Base-by-base conservation (phyloP, 1,140 invertebrate genomes). In the Globodera rostochiensis region DNA sequence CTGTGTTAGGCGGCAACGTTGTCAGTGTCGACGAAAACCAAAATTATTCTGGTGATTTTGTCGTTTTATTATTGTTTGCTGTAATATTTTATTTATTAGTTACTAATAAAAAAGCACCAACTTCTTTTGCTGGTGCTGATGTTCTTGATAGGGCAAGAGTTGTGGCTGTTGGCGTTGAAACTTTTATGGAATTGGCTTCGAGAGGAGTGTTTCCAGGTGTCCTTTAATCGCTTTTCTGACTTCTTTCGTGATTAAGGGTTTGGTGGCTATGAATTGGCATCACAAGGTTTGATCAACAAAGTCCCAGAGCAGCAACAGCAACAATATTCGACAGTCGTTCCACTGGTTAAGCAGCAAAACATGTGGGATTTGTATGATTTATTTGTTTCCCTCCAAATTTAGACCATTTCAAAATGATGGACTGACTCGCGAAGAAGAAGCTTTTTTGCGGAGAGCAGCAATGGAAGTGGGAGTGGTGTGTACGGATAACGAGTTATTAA, bases 361-460 rank as follows among this genome's bases (percentile, higher is more conserved):
- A 71, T 36, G 69, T 71, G n/a, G 36, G 25, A 66, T 66, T 11
- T 13, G 5, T 19, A 36, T n/a, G 1, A 71, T 13, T 45, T 36
- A 15, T 13, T 11, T 47, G 36, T 11, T 11, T 71, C 46, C 6
- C 13, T 71, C 36, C 8, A 15, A 13, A 71, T 13, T 71, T 71
- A 45, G 36, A 6, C 46, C 46, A 25, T 76, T 36, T 3, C 21
- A 6, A 1, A 77, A 50, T 60, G 60, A 73, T 21, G 82, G 80
- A 5, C 13, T 82, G 11, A 67, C 83, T 50, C 50, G 60, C 15
- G 88, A 88, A 80, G 87, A 88, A 70, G 82, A 87, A 53, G 78
- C 81, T 5, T 88, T 82, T 71, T 74, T 88, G 8, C 69, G 89
- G 25, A 88, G 87, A 67, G 88, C 86, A 4, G 87, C 88, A 21